phyloP scores from a whole-genome alignment of 2,113 vertebrate species.

The Fulmarus glacialis region DNA sequence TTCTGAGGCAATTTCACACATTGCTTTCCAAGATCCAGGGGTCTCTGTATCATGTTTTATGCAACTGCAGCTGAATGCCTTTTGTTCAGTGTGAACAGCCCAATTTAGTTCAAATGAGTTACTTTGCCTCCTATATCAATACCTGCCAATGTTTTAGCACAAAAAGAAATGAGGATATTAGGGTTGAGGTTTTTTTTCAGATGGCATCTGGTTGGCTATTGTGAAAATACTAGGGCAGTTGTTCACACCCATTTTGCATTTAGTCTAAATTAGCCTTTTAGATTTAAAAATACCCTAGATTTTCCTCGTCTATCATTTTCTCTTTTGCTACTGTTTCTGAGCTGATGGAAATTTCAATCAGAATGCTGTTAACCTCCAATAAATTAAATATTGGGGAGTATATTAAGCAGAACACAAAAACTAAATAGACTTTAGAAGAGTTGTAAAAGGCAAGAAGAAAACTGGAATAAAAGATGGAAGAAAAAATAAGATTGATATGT shows the following conservation, averaged over 20 bases:
- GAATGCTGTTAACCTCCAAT: constrained; percentile 1
- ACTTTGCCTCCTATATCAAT: background rate
- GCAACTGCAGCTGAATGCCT: background rate
- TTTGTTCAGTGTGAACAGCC: background rate
- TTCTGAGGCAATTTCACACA: background rate
- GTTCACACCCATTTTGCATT: background rate
- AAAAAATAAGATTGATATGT: background rate
- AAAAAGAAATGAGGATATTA: constrained; percentile 23
- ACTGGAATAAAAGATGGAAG: background rate
- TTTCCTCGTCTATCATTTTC: background rate
- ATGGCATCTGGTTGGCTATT: background rate
- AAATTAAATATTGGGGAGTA: background rate
- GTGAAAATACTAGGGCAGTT: constrained; percentile 9
- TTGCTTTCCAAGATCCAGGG: background rate
- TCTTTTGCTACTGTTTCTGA: background rate
- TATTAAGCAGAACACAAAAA: constrained; percentile 7
- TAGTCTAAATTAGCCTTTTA: constrained; percentile 42
- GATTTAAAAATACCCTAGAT: background rate
- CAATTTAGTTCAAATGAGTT: background rate
- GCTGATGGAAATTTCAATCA: constrained; percentile 4
- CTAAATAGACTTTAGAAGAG: background rate
- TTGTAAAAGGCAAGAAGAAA: background rate
- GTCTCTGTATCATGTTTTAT: background rate
- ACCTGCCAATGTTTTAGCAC: constrained; percentile 3
- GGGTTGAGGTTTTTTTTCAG: background rate